A percentile compares a stretch with the other conserved stretches of the same genome.
These are phyloP conservation scores for Sciurus vulgaris DNA, from an alignment of 2,797 vertebrate genomes.

Conservation along the genomic window DNA sequence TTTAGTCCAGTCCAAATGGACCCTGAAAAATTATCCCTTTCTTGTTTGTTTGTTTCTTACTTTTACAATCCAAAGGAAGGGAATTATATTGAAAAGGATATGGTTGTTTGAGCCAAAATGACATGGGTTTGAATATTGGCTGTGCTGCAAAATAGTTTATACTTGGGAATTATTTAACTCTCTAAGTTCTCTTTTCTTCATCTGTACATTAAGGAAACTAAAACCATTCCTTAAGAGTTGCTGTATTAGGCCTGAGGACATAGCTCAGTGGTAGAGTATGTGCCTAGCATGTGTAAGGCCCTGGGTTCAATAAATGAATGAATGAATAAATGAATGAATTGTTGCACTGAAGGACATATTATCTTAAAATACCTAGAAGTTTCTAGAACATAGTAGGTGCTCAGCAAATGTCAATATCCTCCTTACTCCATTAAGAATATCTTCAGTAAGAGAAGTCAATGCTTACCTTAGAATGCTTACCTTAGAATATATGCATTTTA, in stretches of 20 bases:
- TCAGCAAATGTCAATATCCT: slow-evolving; percentile 40
- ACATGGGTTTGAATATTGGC: slow-evolving; percentile 33
- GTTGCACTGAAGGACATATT: slow-evolving; percentile 7
- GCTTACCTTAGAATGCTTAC: slow-evolving; percentile 51
- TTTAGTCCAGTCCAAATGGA: slow-evolving; percentile 34
- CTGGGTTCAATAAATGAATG: background rate
- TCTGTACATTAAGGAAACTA: slow-evolving; percentile 48
- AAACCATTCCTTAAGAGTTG: slow-evolving; percentile 49
- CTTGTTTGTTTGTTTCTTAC: slow-evolving; percentile 18
- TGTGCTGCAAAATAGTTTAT: slow-evolving; percentile 11
- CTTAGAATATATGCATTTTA: slow-evolving; percentile 16
- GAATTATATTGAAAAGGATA: slow-evolving; percentile 26
- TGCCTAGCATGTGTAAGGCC: background rate
- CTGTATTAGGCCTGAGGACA: background rate
- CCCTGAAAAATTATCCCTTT: slow-evolving; percentile 47
- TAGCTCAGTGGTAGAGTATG: background rate
- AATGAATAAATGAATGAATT: background rate
- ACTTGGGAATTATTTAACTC: slow-evolving; percentile 29
- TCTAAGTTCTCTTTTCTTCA: slow-evolving; percentile 46
- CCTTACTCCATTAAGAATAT: background rate
- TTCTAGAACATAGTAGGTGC: background rate
- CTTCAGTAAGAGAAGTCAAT: slow-evolving; percentile 50
- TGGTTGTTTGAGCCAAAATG: slow-evolving; percentile 21
- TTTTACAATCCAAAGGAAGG: slow-evolving; percentile 53
- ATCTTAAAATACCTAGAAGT: slow-evolving; percentile 14